Conservation (phyloP, 2,888 invertebrate genomes). For the Corbicula japonica region DNA sequence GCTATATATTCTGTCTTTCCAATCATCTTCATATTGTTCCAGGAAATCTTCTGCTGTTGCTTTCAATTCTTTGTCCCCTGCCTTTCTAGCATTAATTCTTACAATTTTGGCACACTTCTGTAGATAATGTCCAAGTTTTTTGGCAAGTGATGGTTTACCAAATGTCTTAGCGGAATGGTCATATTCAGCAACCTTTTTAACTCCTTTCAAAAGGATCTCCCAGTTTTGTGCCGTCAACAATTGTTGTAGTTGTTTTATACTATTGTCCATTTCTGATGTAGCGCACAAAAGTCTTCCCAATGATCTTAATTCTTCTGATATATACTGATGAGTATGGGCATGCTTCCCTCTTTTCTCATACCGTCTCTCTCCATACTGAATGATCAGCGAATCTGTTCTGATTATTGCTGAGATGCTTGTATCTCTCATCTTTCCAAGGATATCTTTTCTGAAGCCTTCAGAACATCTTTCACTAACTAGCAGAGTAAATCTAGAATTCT, state of each 20-base stretch:
- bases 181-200: constrained; percentile 13
- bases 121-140: constrained; percentile 17
- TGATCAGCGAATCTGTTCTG: constrained; percentile 4
- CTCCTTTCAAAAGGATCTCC: neutral
- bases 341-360: constrained; percentile 33
- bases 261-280: neutral
- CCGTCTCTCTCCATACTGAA: constrained; percentile 19
- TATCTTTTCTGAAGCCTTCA: constrained; percentile 16
- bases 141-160: constrained; percentile 4
- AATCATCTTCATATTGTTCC: constrained; percentile 7
- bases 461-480: neutral
- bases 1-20: constrained; percentile 11
- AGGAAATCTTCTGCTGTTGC: neutral
- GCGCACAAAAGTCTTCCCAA: constrained; percentile 3
- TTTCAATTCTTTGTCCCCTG: neutral
- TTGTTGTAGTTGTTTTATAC: neutral
- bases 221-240: neutral
- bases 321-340: constrained; percentile 30
- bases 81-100: neutral
- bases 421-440: constrained; percentile 33
- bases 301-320: constrained; percentile 18
- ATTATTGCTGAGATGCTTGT: constrained; percentile 5
- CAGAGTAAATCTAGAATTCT: constrained; percentile 7
- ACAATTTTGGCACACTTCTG: constrained; percentile 18
- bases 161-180: neutral